These are phyloP conservation scores for Pelosia muscerda DNA, from an alignment of 2,888 invertebrate species.

Conservation along the genomic window DNA sequence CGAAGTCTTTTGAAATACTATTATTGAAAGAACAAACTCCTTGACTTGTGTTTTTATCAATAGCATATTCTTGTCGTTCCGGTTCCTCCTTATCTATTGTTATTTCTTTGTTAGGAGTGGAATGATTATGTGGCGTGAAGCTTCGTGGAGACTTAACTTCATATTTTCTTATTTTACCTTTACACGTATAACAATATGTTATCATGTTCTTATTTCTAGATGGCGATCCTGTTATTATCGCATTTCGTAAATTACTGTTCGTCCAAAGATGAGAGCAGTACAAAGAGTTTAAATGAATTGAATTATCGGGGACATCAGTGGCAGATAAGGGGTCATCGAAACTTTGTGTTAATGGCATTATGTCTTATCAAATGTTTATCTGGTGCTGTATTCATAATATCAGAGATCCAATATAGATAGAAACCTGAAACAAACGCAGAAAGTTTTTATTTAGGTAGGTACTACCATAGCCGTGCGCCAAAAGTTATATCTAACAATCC, in stretches of 20 bases:
- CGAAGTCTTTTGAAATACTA: constrained; percentile 51
- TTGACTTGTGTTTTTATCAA: constrained; percentile 53
- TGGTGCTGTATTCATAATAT: constrained; percentile 24
- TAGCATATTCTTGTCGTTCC: constrained; percentile 51
- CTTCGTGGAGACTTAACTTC: constrained; percentile 67
- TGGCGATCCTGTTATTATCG: constrained; percentile 67
- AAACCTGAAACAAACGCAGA: constrained; percentile 54
- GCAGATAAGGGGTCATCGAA: constrained; percentile 62
- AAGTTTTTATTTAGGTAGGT: background rate
- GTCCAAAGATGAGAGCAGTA: constrained; percentile 81
- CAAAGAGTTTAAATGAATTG: constrained; percentile 73
- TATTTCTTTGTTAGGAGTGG: constrained; percentile 71
- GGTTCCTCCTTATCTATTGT: constrained; percentile 47
- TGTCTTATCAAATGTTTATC: constrained; percentile 35
- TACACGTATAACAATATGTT: constrained; percentile 78
- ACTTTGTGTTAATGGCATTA: constrained; percentile 70
- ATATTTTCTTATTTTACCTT: constrained; percentile 82
- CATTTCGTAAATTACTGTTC: constrained; percentile 71
- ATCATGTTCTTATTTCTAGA: constrained; percentile 65
- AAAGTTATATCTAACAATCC: background rate
- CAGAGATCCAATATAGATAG: constrained; percentile 26
- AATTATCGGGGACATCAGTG: constrained; percentile 59
- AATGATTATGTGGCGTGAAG: constrained; percentile 76
- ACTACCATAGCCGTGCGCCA: background rate
- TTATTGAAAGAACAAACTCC: constrained; percentile 51